A percentile compares a stretch with the other conserved stretches of the same genome.
Conservation (phyloP, 1,140 invertebrate species). For the Monochamus saltuarius region DNA sequence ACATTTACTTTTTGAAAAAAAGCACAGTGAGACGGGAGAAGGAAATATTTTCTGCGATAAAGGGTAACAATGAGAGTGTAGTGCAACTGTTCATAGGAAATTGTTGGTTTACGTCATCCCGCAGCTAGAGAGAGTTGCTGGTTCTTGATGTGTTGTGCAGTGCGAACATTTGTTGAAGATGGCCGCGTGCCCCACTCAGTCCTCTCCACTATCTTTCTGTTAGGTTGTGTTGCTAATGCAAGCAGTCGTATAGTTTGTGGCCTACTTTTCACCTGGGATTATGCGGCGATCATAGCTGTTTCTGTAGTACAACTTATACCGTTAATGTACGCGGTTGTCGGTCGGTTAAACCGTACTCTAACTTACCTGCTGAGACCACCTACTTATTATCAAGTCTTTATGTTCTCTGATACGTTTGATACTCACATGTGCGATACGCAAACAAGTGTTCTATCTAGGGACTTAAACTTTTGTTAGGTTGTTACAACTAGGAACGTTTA, state of each 20-base stretch:
- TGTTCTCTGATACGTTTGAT: conserved; percentile 5
- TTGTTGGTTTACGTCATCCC: too few species aligned
- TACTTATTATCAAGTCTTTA: conserved; percentile 9
- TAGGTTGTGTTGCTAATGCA: conserved; percentile 9
- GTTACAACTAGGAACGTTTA: conserved; percentile 2
- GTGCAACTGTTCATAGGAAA: too few species aligned
- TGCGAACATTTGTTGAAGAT: conserved; percentile 3
- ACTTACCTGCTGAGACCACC: conserved; percentile 23
- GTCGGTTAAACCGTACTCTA: conserved; percentile 11
- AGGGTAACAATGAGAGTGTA: too few species aligned
- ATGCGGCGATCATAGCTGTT: conserved; percentile 39
- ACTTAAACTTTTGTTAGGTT: background rate
- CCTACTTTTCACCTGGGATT: conserved; percentile 51
- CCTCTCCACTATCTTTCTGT: conserved; percentile 11
- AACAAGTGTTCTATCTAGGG: too few species aligned
- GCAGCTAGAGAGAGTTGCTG: too few species aligned
- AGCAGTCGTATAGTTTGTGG: conserved; percentile 39
- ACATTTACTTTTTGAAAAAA: too few species aligned
- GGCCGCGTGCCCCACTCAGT: conserved; percentile 8
- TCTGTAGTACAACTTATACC: conserved; percentile 51
- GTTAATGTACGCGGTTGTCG: conserved; percentile 42
- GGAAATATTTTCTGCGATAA: too few species aligned
- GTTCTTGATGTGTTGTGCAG: too few species aligned
- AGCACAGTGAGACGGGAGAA: too few species aligned
- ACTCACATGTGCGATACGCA: conserved; percentile 13